Evolutionary conservation across 53 echinoderm and acorn worm genomes (phyloP), one percentile per base, ranked within the genome.

Genomic region (Apostichopus leukothele): DNA sequence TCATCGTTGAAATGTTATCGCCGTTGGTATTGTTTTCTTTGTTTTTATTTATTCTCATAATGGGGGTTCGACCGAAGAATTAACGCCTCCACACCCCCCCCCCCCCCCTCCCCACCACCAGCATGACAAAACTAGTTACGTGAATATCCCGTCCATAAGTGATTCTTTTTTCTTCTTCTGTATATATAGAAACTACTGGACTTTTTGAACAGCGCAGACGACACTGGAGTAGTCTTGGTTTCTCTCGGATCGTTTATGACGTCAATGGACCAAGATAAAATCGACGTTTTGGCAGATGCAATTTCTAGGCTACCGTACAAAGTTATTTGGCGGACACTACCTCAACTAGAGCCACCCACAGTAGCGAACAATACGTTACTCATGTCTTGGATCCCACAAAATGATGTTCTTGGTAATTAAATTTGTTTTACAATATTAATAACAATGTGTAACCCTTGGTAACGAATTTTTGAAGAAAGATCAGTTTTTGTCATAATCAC

Each of bases 231-330:
- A 9, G 86, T 86, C 4, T 86, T 86, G 54, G 86, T 86, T 18
- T 86, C 86, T 3, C 86, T 86, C 20, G 86, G 86, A 18, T 86
- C 86, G 50, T 86, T 86, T 21, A 54, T 86, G 51, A 86, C 86
- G 9, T 71, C 86, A 1, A 71, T 86, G 73, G 86, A 86, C 6
- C 51, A 71, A 52, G 22, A 71, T 13, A 86, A 86, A 21, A 51
- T 86, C 53, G 5, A 51, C 18, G 39, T 86, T 39, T 52, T 86
- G 6, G 25, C 86, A 1, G 86, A 74, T 5, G 86, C 74, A 71
- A 13, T 86, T 10, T 13, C 86, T 51, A 22, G 54, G 4, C 74
- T 86, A 73, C 86, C 86, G 0, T 8, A 86, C 22, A 51, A 74
- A 10, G 86, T 86, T 6, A 71, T 86, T 6, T 86, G 86, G 86